Base-by-base conservation (phyloP, 2,888 invertebrate genomes). In the Eudasyphora cyanicolor region DNA sequence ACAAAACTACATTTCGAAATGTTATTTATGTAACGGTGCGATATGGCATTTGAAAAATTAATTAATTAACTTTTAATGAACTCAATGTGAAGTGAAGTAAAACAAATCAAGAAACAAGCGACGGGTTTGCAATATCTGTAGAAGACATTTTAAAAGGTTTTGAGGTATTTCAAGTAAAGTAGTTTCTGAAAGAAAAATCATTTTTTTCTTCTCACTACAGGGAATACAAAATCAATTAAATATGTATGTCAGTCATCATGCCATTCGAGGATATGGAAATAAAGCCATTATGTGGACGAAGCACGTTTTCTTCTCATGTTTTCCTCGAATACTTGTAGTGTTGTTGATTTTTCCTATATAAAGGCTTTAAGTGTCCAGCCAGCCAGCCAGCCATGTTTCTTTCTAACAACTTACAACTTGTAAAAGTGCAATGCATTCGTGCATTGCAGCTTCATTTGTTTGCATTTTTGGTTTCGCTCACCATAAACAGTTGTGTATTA, bases 401-500 rank as follows among this genome's bases (percentile, higher is more conserved):
- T n/a, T n/a, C n/a, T 45, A 45, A 45, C 45, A 45, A 45, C 64
- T 35, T 38, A 45, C 45, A 45, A 45, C 64, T 35, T 38, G 35
- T 19, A 64, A 64, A 17, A 35, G 14, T 64, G 35, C 8, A 64
- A 21, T 32, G 38, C 38, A 42, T 67, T 19, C 42, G 21, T 10
- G 2, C 38, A 42, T 24, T n/a, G n/a, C 67, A 17, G 19, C 38
- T 42, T 42, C 38, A 24, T 67, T 42, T 67, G 67, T 67, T 67
- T 67, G 67, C 67, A 17, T 62, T 77, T 74, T 80, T 75, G 21
- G 70, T 70, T 82, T 42, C 21, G 29, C 19, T 35, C 27, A 35
- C 81, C 83, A 81, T 81, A 81, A 78, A 81, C 32, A 76, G 64
- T 75, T 71, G 62, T 76, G 67, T 29, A 84, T 78, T 84, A 80